Percentiles rank a stretch among this genome's conserved stretches.
Evolutionary conservation across 2,113 vertebrate genomes (phyloP).

Genomic region (Rhipidura dahli): DNA sequence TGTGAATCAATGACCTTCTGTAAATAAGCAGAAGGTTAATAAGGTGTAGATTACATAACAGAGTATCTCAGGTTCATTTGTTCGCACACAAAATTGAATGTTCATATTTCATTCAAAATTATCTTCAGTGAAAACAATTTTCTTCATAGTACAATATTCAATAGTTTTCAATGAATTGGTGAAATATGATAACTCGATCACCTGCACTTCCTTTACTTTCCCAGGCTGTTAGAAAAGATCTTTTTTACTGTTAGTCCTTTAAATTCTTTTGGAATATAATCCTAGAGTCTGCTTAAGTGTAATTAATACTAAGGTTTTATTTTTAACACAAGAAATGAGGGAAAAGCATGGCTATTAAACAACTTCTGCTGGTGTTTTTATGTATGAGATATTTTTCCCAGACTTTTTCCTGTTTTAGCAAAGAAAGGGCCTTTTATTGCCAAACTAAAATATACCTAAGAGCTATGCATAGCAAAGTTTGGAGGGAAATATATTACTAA

Average conservation of each 20-base stretch:
- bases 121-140: conserved; percentile 59
- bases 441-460: background rate
- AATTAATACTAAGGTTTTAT: conserved; percentile 70
- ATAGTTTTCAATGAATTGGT: conserved; percentile 27
- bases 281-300: conserved; percentile 70
- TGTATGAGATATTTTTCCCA: background rate
- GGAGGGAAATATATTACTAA: background rate
- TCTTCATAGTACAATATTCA: conserved; percentile 47
- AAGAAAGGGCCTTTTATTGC: background rate
- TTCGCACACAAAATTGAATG: conserved; percentile 28
- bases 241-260: conserved; percentile 57
- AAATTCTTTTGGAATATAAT: conserved; percentile 70
- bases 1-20: background rate
- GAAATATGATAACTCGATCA: conserved; percentile 71
- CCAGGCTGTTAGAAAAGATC: conserved; percentile 66
- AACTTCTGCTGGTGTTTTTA: background rate
- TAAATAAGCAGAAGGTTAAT: conserved; percentile 6
- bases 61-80: background rate
- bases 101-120: conserved; percentile 66
- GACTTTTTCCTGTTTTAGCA: background rate
- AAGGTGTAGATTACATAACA: background rate
- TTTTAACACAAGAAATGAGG: conserved; percentile 28
- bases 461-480: background rate
- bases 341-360: background rate
- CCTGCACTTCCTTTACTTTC: conserved; percentile 72